These are phyloP conservation scores for Antennarius maculatus DNA, from an alignment of 2,797 vertebrate genomes.

Conservation along the genomic window DNA sequence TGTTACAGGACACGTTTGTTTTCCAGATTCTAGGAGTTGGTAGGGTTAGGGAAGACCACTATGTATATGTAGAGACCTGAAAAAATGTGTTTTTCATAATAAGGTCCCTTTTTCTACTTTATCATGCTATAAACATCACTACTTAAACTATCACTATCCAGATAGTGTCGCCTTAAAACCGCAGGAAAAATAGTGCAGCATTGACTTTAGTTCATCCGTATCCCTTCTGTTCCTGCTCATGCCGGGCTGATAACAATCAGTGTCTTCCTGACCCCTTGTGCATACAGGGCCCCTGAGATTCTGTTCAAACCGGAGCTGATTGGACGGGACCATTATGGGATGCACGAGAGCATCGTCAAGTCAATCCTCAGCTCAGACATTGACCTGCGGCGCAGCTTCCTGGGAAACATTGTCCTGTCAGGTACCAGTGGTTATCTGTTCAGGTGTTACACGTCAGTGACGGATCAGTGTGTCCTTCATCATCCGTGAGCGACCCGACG, in stretches of 20 bases:
- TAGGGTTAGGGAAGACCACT: too few species aligned
- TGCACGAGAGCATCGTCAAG: constrained; percentile 81
- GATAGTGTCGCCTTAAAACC: too few species aligned
- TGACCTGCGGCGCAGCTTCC: constrained; percentile 77
- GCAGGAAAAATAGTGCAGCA: too few species aligned
- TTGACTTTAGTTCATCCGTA: too few species aligned
- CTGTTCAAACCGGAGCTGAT: constrained; percentile 83
- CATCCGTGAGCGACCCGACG: background rate
- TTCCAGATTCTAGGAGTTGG: too few species aligned
- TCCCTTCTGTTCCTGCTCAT: too few species aligned
- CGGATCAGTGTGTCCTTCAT: background rate
- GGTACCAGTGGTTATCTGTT: constrained; percentile 59
- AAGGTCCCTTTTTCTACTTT: too few species aligned
- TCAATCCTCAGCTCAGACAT: constrained; percentile 80
- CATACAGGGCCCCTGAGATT: constrained; percentile 80
- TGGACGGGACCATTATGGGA: constrained; percentile 80
- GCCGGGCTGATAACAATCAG: background rate
- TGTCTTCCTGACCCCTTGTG: background rate
- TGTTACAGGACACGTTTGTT: too few species aligned
- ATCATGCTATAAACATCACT: too few species aligned
- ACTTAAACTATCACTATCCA: too few species aligned
- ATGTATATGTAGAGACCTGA: too few species aligned
- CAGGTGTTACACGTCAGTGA: background rate
- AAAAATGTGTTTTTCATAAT: too few species aligned
- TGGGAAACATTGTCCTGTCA: constrained; percentile 80